Base-by-base conservation (phyloP, 2,113 vertebrate species). In the Calonectris borealis region DNA sequence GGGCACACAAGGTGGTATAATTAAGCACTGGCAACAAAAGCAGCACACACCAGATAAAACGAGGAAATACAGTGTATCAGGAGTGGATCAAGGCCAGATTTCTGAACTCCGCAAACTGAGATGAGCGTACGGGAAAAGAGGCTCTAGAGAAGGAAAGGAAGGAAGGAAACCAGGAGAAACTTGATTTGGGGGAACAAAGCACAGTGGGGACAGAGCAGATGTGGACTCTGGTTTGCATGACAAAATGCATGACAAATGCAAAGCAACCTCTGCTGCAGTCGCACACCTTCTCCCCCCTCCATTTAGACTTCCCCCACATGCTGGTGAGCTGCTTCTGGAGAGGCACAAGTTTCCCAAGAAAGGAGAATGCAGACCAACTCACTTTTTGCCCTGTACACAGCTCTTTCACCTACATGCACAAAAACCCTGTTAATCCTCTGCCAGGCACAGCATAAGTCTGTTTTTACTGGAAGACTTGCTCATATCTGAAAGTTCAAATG, bases 21-120 rank as follows among this genome's bases (percentile, higher is more conserved):
- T 58, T 81, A 91, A 89, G 79, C 71, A n/a, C 75, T 90, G 87
- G 73, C 86, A 94, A 85, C 64, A 94, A 91, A 87, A 88, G 89
- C 75, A 70, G 87, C 78, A 83, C 84, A 49, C 54, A 49, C 57
- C 82, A 94, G 93, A 76, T 65, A 92, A 94, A 85, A 79, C 7
- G 13, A 85, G 81, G 91, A 91, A 95, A 89, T 48, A 54, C 4
- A 1, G 73, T 7, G 34, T 31, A 91, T 61, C 48, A 40, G 70
- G 91, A 76, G 60, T 18, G 52, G 89, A 91, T 71, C 81, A 57
- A 87, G 75, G 92, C 87, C 94, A 93, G 40, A 4, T 36, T 61
- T 77, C 76, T 65, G 16, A 89, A 40, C 82, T 92, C 75, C 66
- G 72, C 61, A 55, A 78, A 85, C 57, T 11, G 24, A 86, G 70